These are phyloP conservation scores for Synodontis membranacea DNA, from an alignment of 2,113 vertebrate species.

Conservation along the genomic window DNA sequence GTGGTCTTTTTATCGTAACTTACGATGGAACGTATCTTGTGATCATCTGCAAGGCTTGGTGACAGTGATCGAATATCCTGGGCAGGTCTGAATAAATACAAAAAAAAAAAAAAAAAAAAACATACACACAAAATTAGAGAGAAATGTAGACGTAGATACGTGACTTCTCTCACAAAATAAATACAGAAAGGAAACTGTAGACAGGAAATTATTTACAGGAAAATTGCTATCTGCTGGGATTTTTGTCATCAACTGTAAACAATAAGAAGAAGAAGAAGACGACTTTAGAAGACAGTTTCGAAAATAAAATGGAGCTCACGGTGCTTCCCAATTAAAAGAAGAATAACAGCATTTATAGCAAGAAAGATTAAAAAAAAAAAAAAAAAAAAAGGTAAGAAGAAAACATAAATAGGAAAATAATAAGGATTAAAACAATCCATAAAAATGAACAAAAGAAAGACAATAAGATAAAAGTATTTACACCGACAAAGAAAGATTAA, in stretches of 20 bases:
- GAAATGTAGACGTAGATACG: background rate
- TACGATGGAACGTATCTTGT: constrained; percentile 93
- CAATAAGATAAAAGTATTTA: background rate
- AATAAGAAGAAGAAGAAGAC: background rate
- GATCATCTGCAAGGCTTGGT: constrained; percentile 89
- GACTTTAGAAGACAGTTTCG: background rate
- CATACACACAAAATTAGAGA: background rate
- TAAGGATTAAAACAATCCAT: background rate
- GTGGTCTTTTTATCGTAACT: constrained; percentile 65
- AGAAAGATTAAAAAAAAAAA: background rate
- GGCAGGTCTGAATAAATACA: constrained; percentile 73
- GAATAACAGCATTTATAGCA: background rate
- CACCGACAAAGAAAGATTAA: background rate
- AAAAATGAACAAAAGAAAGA: background rate
- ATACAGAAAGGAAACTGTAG: background rate
- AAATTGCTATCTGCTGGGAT: background rate
- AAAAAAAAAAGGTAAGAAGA: too few relatives aligned
- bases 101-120: background rate
- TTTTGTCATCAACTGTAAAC: background rate
- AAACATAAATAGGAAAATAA: background rate
- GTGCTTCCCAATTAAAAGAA: background rate
- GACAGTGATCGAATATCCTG: constrained; percentile 84
- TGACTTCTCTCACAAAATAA: background rate
- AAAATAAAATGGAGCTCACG: background rate
- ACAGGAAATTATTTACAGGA: background rate